Conservation (phyloP, 2,888 invertebrate genomes). For the Drosophila emarginata region DNA sequence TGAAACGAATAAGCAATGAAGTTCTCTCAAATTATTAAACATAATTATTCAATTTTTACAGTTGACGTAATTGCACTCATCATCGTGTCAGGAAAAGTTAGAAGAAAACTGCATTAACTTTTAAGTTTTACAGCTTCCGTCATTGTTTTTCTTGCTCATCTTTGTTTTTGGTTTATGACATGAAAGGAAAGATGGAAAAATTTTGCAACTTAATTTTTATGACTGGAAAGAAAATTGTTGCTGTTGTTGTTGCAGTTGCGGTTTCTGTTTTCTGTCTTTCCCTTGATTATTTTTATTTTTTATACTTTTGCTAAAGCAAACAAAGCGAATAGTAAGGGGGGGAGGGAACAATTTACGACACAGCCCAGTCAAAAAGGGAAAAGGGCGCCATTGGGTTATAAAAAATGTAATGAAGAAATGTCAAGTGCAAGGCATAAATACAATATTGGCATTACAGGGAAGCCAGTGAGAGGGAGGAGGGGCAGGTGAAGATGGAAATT, state of each 20-base stretch:
- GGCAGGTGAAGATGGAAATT: not conserved
- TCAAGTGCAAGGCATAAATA: slow-evolving; percentile 62
- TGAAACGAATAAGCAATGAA: not conserved
- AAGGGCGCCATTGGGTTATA: slow-evolving; percentile 60
- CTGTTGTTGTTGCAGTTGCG: slow-evolving; percentile 41
- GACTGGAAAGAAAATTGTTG: slow-evolving; percentile 46
- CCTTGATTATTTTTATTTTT: slow-evolving; percentile 32
- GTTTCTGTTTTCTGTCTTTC: slow-evolving; percentile 43
- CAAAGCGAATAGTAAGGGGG: slow-evolving; percentile 31
- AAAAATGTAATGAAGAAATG: slow-evolving; percentile 68
- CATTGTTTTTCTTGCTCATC: slow-evolving; percentile 40
- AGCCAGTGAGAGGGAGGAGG: not conserved
- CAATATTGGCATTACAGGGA: slow-evolving; percentile 41
- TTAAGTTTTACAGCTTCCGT: slow-evolving; percentile 59
- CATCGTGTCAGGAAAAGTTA: slow-evolving; percentile 28
- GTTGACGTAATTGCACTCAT: slow-evolving; percentile 68
- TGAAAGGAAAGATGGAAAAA: slow-evolving; percentile 29
- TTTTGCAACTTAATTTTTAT: slow-evolving; percentile 73
- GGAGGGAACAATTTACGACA: slow-evolving; percentile 31
- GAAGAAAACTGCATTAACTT: slow-evolving; percentile 44
- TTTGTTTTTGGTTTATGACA: slow-evolving; percentile 33
- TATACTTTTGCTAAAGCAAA: slow-evolving; percentile 43
- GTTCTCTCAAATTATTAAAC: slow-evolving; percentile 40
- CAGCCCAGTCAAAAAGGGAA: slow-evolving; percentile 42
- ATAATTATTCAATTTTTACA: slow-evolving; percentile 49